These are phyloP conservation scores for Oreonectes daqikongensis DNA, from an alignment of 2,797 vertebrate species.

Conservation along the genomic window DNA sequence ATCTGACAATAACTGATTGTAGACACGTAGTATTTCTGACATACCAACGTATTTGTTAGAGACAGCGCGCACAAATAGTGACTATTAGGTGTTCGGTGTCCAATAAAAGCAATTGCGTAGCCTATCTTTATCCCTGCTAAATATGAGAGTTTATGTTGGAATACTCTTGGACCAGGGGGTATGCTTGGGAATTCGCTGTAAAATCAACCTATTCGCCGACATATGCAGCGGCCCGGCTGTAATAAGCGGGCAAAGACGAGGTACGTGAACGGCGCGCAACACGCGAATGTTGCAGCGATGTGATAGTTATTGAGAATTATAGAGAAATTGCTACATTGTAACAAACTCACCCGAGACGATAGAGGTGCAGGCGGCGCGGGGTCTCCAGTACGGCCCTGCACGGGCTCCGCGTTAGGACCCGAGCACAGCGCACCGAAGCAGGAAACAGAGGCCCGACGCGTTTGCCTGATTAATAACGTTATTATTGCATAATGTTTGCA, in stretches of 20 bases:
- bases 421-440: constrained; percentile 69
- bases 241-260: constrained; percentile 59
- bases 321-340: constrained; percentile 93
- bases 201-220: constrained; percentile 67
- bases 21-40: constrained; percentile 62
- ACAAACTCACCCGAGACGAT: constrained; percentile 99
- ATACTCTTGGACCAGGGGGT: constrained; percentile 83
- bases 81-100: constrained; percentile 27
- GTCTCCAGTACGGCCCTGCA: constrained; percentile 97
- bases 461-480: constrained; percentile 69
- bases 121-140: constrained; percentile 74
- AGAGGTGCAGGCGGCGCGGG: constrained; percentile 97
- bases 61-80: constrained; percentile 37
- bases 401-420: constrained; percentile 95
- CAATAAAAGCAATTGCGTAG: constrained; percentile 68
- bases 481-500: neutral
- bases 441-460: constrained; percentile 72
- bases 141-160: constrained; percentile 86
- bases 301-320: constrained; percentile 86
- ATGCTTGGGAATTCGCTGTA: constrained; percentile 84
- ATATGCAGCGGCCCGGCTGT: constrained; percentile 63
- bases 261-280: constrained; percentile 61
- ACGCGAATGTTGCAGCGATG: constrained; percentile 76
- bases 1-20: constrained; percentile 79
- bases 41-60: constrained; percentile 22